These are phyloP conservation scores for Nephila pilipes DNA, from an alignment of 1,140 invertebrate species.

Conservation along the genomic window DNA sequence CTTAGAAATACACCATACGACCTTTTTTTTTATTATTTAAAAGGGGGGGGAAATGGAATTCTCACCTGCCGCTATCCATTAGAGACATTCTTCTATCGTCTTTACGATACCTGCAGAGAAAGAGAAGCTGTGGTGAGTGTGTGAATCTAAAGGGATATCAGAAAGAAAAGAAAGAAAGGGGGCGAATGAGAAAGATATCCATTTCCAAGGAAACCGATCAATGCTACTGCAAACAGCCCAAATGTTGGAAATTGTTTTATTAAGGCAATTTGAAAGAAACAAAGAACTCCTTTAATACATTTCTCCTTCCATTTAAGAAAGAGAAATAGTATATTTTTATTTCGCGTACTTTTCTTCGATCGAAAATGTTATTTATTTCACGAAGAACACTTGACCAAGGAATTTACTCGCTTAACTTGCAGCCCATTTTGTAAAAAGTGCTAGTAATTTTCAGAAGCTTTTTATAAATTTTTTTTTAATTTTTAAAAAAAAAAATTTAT, in stretches of 20 bases:
- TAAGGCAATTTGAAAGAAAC: background rate
- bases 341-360: background rate
- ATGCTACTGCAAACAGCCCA: conserved; percentile 8
- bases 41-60: background rate
- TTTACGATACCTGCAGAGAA: background rate
- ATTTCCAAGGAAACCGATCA: conserved; percentile 32
- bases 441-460: too few relatives aligned
- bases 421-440: too few relatives aligned
- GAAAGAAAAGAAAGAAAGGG: background rate
- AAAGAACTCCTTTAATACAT: conserved; percentile 1
- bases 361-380: background rate
- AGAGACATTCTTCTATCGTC: background rate
- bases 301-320: background rate
- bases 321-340: background rate
- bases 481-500: too few relatives aligned
- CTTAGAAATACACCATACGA: too few relatives aligned
- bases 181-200: background rate
- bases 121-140: background rate
- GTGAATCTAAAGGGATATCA: background rate
- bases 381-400: too few relatives aligned
- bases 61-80: background rate
- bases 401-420: too few relatives aligned
- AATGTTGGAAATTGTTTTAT: background rate
- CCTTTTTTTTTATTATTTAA: too few relatives aligned
- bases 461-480: too few relatives aligned